These are phyloP conservation scores for Austrolebias charrua DNA, from an alignment of 2,797 vertebrate genomes.

Conservation along the genomic window DNA sequence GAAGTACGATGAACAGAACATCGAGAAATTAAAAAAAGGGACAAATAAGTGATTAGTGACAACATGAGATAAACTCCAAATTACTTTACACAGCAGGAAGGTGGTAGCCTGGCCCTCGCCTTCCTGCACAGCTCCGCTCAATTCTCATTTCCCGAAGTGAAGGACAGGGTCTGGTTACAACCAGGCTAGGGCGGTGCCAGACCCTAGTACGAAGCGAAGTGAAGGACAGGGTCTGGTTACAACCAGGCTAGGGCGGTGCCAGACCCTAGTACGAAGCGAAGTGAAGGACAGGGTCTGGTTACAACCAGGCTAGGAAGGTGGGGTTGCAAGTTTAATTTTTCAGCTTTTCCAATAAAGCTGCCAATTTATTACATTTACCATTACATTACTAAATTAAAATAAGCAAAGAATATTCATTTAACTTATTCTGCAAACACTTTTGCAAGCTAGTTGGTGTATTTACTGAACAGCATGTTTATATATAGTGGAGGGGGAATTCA, in stretches of 20 bases:
- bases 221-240: no score
- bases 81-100: conserved; percentile 2
- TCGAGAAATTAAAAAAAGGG: conserved; percentile 31
- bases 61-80: conserved; percentile 52
- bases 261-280: no score
- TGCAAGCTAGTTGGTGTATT: conserved; percentile 25
- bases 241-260: no score
- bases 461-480: conserved; percentile 56
- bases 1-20: conserved; percentile 36
- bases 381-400: conserved; percentile 15
- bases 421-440: conserved; percentile 24
- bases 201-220: no score
- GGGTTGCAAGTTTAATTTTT: conserved; percentile 1
- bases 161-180: no score
- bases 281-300: no score
- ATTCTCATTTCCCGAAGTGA: no score
- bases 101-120: no score
- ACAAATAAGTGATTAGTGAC: conserved; percentile 45
- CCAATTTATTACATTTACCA: conserved; percentile 25
- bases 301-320: no score
- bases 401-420: conserved; percentile 23
- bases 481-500: conserved; percentile 53
- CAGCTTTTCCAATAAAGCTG: conserved; percentile 25
- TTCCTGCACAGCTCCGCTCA: no score
- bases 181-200: no score